A percentile compares a stretch with the other conserved stretches of the same genome.
Conservation (phyloP, 2,888 invertebrate species). For the Polydrusus cervinus region DNA sequence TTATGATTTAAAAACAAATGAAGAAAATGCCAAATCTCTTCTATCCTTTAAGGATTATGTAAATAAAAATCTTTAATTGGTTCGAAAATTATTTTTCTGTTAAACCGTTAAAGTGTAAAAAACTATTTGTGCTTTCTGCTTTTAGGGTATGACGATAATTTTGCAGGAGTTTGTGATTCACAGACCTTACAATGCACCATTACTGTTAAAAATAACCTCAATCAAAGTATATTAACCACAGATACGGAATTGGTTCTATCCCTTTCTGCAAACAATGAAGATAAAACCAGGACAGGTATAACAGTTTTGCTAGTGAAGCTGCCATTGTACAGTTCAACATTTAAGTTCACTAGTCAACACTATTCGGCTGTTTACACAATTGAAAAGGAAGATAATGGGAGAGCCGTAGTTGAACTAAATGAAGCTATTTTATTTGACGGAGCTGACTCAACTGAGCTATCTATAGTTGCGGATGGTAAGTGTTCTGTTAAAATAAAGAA, state of each 20-base stretch:
- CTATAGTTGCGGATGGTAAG: slow-evolving; percentile 27
- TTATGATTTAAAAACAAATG: no score
- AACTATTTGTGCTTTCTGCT: background rate
- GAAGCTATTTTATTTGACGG: slow-evolving; percentile 39
- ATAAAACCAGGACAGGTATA: slow-evolving; percentile 37
- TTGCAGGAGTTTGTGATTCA: slow-evolving; percentile 38
- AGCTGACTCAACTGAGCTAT: slow-evolving; percentile 13
- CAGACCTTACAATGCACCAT: slow-evolving; percentile 42
- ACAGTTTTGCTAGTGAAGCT: slow-evolving; percentile 43
- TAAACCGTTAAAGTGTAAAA: no score
- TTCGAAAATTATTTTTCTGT: no score
- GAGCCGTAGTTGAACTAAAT: slow-evolving; percentile 23
- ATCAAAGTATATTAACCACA: slow-evolving; percentile 44
- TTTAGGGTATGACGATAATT: slow-evolving; percentile 50
- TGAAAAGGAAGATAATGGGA: slow-evolving; percentile 32
- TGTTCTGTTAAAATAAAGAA: background rate
- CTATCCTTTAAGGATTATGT: no score
- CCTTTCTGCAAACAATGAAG: slow-evolving; percentile 33
- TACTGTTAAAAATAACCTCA: slow-evolving; percentile 31
- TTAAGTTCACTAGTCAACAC: slow-evolving; percentile 38
- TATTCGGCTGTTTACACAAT: slow-evolving; percentile 45
- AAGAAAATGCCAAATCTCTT: no score
- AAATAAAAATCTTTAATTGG: no score
- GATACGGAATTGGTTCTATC: slow-evolving; percentile 45
- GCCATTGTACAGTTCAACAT: slow-evolving; percentile 25